Evolutionary conservation across 23 tunicate species (phyloP), one percentile per base, ranked within the genome.

Genomic region (Phallusia fumigata): DNA sequence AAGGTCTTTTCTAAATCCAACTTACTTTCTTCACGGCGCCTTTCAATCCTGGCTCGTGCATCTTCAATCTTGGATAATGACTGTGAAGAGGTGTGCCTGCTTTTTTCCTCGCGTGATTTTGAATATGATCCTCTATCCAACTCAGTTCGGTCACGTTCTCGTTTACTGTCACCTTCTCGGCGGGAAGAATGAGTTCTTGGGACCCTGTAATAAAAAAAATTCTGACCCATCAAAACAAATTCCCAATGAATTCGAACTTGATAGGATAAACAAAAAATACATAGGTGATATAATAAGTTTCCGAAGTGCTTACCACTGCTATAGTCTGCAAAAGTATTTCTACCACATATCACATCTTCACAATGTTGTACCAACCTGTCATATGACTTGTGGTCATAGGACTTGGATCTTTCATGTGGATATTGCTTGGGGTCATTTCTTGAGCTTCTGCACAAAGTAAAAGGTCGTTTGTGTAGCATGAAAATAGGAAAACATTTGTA

Each of bases 401-500:
- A 58, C 28, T 58, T 58, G 28, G 69, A 58, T 58, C 69, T 58
- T 58, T 58, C 69, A 58, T 58, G 69, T 21, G 69, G 69, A 24
- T 58, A 24, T 3, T 1, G 28, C 16, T 58, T 58, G 8, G 69
- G 69, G 69, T 58, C 69, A 58, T 24, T 58, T 24, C 69, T 58
- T 22, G 69, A 13, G 28, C 3, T 24, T 58, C 69, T 58, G 26
- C 69, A 24, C 26, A 22, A 58, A 6, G 28, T 6, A 58, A 58
- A 21, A 6, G 16, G 26, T 58, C 8, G 69, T 5, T 21, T 22
- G 58, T 18, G 18, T 21, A 58, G 8, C 28, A 58, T 22, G 11
- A 13, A 8, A 24, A 58, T 6, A 24, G 13, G 69, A 6, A 8
- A 58, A 6, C 10, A 3, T 40, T 3, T 40, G 10, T 40, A 5